Evolutionary conservation across 1,140 invertebrate genomes (phyloP).

Genomic region (Hyposmocoma kahamanoa): DNA sequence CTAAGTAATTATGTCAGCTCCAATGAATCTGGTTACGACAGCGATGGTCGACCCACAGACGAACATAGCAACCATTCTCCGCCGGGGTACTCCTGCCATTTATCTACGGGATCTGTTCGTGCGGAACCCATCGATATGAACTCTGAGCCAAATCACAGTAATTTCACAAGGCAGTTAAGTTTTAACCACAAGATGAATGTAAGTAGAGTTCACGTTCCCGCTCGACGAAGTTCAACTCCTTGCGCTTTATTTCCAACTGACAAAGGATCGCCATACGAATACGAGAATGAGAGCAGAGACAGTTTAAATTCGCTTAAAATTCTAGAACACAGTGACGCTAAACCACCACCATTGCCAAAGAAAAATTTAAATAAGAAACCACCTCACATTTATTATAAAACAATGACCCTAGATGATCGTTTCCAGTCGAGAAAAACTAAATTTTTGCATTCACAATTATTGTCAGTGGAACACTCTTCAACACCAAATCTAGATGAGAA

Average conservation of each 20-base stretch:
- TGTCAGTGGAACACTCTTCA: conserved; percentile 48
- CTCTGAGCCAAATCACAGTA: conserved; percentile 36
- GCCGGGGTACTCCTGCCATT: conserved; percentile 53
- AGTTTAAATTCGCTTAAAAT: conserved; percentile 31
- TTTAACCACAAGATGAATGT: conserved; percentile 64
- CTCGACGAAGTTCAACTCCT: conserved; percentile 62
- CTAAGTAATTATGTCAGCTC: conserved; percentile 83
- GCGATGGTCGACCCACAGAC: conserved; percentile 79
- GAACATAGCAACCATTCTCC: conserved; percentile 72
- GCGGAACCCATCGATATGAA: conserved; percentile 26
- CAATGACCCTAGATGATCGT: conserved; percentile 66
- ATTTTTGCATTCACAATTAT: conserved; percentile 61
- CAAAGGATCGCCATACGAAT: conserved; percentile 41
- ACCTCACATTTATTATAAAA: conserved; percentile 69
- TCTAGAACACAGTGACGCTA: conserved; percentile 53
- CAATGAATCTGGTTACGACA: conserved; percentile 89
- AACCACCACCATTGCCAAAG: conserved; percentile 65
- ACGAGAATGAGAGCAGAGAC: conserved; percentile 37
- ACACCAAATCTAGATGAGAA: conserved; percentile 41
- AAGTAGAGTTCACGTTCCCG: conserved; percentile 50
- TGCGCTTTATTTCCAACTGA: conserved; percentile 61
- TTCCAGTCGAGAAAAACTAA: conserved; percentile 71
- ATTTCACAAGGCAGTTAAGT: conserved; percentile 60
- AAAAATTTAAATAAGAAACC: conserved; percentile 59
- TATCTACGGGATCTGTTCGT: conserved; percentile 30